Base-by-base conservation (phyloP, 2,888 invertebrate species). In the Melikaiella ostensackeni region DNA sequence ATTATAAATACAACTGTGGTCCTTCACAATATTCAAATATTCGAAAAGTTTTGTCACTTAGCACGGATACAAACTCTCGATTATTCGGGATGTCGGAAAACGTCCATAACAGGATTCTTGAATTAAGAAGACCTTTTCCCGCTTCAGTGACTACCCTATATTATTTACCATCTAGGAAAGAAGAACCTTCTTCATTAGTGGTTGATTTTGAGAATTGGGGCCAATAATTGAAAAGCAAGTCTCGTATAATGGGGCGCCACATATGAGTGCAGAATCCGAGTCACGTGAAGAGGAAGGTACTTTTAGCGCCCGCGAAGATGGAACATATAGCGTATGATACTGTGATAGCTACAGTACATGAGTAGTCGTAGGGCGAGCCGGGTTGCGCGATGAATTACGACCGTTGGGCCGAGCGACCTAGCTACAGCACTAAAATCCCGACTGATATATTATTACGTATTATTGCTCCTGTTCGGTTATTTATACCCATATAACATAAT, bases 371-470 rank as follows among this genome's bases (percentile, higher is more conserved):
- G 79, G 84, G 85, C 86, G 86, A 84, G 85, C 77, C 79, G 85
- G 85, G 87, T 84, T 82, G 85, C 85, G 89, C 90, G 89, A 91
- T 91, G 91, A 91, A 86, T 91, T 91, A 91, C 91, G 91, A 91
- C 90, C 91, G 75, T 77, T 90, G 91, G 91, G 91, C 89, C 89
- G 82, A 79, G 83, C 88, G 88, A 86, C 85, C 87, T 86, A 85
- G 88, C 88, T 88, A 86, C 91, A 87, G 88, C 87, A 91, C 91
- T 91, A 90, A 91, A 91, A 91, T 91, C 91, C 91, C 90, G 89
- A 88, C 91, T 91, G 91, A 91, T 91, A 91, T 91, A 91, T 91
- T 91, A 91, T 91, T 91, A 91, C 91, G 91, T 91, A 91, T 91
- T 90, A 91, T 91, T 91, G 91, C 90, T 89, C 88, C 89, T 86